phyloP scores from a whole-genome alignment of 2,797 vertebrate species.

The Morelia viridis region DNA sequence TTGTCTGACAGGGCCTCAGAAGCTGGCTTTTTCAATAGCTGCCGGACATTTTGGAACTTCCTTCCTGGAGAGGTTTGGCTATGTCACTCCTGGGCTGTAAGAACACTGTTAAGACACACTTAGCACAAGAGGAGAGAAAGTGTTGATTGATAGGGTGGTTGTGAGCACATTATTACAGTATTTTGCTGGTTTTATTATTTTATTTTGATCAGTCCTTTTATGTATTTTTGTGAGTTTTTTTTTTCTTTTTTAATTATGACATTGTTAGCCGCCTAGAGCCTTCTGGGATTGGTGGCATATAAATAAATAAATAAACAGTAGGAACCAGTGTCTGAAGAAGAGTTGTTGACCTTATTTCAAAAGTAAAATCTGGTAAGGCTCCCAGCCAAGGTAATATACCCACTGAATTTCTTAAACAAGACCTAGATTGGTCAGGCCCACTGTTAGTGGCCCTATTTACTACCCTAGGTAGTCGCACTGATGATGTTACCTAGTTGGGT shows the following conservation, averaged over 20 bases:
- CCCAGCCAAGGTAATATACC: neutral
- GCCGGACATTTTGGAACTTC: neutral
- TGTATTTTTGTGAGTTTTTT: neutral
- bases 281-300: neutral
- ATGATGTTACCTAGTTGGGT: neutral
- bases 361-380: neutral
- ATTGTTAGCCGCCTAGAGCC: neutral
- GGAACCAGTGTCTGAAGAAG: neutral
- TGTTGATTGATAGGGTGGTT: neutral
- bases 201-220: neutral
- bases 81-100: neutral
- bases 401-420: too few species aligned
- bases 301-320: neutral
- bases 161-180: neutral
- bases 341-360: neutral
- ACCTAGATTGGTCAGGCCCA: too few species aligned
- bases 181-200: neutral
- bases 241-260: neutral
- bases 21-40: neutral
- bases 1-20: neutral
- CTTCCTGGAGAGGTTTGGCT: too few species aligned
- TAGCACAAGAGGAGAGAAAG: neutral
- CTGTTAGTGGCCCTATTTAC: too few species aligned
- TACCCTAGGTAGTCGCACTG: neutral
- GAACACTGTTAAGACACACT: neutral